A percentile compares a stretch with the other conserved stretches of the same genome.
Conservation (phyloP, 2,113 vertebrate genomes). For the Cyanistes caeruleus region DNA sequence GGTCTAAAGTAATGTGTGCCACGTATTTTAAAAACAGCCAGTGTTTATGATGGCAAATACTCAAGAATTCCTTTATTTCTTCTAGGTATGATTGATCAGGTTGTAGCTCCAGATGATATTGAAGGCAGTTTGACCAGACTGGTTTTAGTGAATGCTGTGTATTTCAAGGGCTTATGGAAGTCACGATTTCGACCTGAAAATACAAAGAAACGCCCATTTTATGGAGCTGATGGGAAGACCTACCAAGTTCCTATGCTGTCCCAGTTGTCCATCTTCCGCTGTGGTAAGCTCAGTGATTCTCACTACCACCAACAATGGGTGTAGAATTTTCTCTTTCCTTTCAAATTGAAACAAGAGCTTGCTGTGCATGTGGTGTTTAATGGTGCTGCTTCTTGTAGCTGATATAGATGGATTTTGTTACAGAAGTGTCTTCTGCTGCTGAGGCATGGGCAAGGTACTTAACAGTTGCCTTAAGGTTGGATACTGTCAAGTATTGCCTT, state of each 20-base stretch:
- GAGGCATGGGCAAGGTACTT: neutral
- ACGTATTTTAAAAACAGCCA: neutral
- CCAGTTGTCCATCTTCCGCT: constrained; percentile 88
- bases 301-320: neutral
- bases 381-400: neutral
- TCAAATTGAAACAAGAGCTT: neutral
- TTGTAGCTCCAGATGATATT: constrained; percentile 85
- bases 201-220: constrained; percentile 88
- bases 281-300: constrained; percentile 77
- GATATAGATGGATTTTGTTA: neutral
- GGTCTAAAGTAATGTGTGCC: neutral
- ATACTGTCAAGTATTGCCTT: neutral
- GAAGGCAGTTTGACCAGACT: constrained; percentile 81
- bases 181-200: constrained; percentile 89
- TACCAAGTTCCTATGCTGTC: constrained; percentile 94
- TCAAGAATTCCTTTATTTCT: neutral
- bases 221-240: constrained; percentile 79
- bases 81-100: constrained; percentile 87
- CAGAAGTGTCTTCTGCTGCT: neutral
- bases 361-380: neutral
- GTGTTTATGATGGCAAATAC: neutral
- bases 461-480: neutral
- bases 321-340: neutral
- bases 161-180: constrained; percentile 96
- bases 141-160: constrained; percentile 88